Evolutionary conservation across 2,888 invertebrate genomes (phyloP), one percentile per base, ranked within the genome.

Genomic region (Dexiosoma caninum): DNA sequence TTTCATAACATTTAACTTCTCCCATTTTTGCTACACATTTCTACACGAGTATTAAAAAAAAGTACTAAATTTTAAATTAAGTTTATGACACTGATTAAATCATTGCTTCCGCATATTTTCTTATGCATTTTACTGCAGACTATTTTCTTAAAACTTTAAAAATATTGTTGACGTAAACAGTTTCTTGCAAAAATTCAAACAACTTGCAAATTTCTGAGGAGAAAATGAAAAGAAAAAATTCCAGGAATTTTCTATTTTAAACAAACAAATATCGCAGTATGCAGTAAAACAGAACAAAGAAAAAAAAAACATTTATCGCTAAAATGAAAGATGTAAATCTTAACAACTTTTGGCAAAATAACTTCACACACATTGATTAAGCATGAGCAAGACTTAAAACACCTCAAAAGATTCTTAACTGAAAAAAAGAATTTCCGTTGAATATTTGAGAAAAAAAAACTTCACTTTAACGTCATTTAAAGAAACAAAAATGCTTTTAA

Each of bases 271-370:
- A n/a, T n/a, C 8, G 23, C 35, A 46, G 23, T 32, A 8, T 8
- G 32, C 19, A n/a, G n/a, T n/a, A 30, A 16, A 44, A 35, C 16
- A 16, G 8, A 51, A 46, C 10, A 0, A 23, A 10, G 27, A 30
- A 12, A 8, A 55, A 44, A 53, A 66, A 51, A 62, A 14, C 8
- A 53, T 75, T 71, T 71, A 55, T 46, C 53, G 21, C 66, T 23
- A 9, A 23, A 55, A n/a, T 23, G 46, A 62, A 64, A 67, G 76
- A 67, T 62, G 72, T 81, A 76, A 81, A 81, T 72, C 80, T 62
- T 72, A 30, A 76, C 7, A 35, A 67, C 44, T 72, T 79, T 76
- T 81, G 80, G 67, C 80, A 81, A 76, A 67, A 80, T 77, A 53
- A 55, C 37, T 69, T 62, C 76, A 70, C 14, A 77, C 62, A 77